Evolutionary conservation across 2,113 vertebrate species (phyloP).

Genomic region (Alligator sinensis): DNA sequence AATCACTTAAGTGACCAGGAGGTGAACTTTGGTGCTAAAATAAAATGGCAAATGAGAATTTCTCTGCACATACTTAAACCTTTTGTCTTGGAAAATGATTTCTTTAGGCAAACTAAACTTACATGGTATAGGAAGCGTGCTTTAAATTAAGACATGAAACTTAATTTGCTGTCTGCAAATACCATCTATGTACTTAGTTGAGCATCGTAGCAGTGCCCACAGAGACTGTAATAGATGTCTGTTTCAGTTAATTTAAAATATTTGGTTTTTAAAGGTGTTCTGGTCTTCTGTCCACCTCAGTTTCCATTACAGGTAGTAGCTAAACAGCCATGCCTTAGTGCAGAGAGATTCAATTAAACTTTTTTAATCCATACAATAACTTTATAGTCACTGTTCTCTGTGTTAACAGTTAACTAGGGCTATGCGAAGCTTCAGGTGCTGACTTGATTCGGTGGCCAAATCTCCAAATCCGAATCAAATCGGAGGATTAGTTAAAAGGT

Average conservation of each 20-base stretch:
- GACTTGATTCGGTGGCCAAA: too few species aligned
- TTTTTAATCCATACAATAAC: not conserved
- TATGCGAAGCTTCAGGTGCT: too few species aligned
- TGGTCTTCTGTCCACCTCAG: not conserved
- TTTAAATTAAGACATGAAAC: not conserved
- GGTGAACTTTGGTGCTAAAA: not conserved
- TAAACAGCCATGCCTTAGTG: not conserved
- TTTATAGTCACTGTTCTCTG: not conserved
- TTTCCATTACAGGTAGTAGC: not conserved
- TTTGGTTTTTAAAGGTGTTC: not conserved
- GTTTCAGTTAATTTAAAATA: not conserved
- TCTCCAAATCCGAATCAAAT: too few species aligned
- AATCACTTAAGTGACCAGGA: rapidly evolving
- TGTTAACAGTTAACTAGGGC: not conserved
- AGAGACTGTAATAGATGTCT: not conserved
- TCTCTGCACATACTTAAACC: not conserved
- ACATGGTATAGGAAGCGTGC: not conserved
- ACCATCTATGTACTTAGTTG: not conserved
- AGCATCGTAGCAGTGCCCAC: not conserved
- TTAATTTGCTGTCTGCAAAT: not conserved
- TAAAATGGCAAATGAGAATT: not conserved
- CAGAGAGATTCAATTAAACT: not conserved
- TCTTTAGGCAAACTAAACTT: not conserved
- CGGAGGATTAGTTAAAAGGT: too few species aligned
- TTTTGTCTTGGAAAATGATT: not conserved